Evolutionary conservation across 2,888 invertebrate genomes (phyloP).

Genomic region (Oxytorus armatus): DNA sequence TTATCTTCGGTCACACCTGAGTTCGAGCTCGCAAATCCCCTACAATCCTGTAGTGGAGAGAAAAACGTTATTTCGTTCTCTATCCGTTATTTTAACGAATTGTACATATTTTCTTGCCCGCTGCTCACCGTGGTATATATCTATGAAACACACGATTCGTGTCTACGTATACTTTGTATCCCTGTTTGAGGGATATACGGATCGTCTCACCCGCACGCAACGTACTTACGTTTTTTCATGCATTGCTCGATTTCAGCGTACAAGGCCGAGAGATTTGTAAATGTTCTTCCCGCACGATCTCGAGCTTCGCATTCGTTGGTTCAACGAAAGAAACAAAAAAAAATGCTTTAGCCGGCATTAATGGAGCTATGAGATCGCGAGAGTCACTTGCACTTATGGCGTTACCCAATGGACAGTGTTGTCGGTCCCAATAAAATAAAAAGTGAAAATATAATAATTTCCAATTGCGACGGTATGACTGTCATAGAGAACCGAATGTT

Average conservation of each 20-base stretch:
- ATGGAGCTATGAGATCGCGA: conserved; percentile 7
- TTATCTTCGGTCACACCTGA: conserved; percentile 63
- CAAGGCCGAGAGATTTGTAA: background rate
- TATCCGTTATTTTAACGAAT: conserved; percentile 53
- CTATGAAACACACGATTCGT: conserved; percentile 42
- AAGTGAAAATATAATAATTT: conserved; percentile 10
- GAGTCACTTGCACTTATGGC: conserved; percentile 14
- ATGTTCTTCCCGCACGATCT: conserved; percentile 1
- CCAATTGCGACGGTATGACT: conserved; percentile 18
- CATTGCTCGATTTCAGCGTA: background rate
- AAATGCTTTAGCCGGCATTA: conserved; percentile 8
- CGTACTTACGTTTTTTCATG: conserved; percentile 1
- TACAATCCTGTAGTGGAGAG: conserved; percentile 7
- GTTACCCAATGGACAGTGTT: conserved; percentile 1
- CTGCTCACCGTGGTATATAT: conserved; percentile 2
- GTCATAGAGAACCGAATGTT: background rate
- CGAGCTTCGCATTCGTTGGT: conserved; percentile 12
- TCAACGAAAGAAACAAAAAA: conserved; percentile 1
- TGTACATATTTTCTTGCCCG: conserved; percentile 42
- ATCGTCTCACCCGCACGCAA: conserved; percentile 21
- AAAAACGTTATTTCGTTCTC: conserved; percentile 7
- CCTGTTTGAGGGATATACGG: conserved; percentile 18
- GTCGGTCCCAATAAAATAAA: conserved; percentile 17
- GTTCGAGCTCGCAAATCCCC: conserved; percentile 14
- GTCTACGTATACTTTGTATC: conserved; percentile 40